Evolutionary conservation across 2,888 invertebrate genomes (phyloP), one percentile per base, ranked within the genome.

Genomic region (Agapetus fuscipes): DNA sequence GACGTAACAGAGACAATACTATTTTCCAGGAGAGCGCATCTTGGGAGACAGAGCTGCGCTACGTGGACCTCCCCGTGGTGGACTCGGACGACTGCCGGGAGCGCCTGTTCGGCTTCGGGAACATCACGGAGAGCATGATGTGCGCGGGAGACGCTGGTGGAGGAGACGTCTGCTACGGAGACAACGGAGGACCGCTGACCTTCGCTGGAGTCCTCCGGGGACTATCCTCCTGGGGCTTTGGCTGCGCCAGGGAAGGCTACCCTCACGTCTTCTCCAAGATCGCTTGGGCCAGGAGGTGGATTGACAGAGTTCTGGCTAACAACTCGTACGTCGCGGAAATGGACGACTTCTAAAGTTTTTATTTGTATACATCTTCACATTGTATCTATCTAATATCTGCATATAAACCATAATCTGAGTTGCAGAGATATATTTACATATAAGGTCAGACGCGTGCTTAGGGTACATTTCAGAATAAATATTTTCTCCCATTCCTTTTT

Each of bases 181-280:
- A 74, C 59, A 70, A 71, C 48, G 74, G 74, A 0, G 74, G 74
- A 1, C 72, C 73, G 27, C 57, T 73, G 45, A 52, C 65, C 34
- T 61, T 58, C 56, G 50, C 50, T 30, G 61, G 56, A 24, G 52
- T 60, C 46, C 60, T 71, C 51, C 71, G 72, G 52, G 74, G 74
- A 11, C 49, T 74, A 46, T 71, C 71, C n/a, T 74, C 74, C 27
- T 74, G 72, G 69, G 74, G 74, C 42, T 58, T 54, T 51, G 60
- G 65, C 34, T 74, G 74, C 52, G 73, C 64, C 3, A 53, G 59
- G 39, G 61, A 67, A 11, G 30, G 39, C 39, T 72, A 61, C 58
- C 75, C 74, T 1, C 74, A 74, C n/a, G 72, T 74, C 48, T 71
- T 62, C 53, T 60, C 67, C 9, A 57, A 69, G 30, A 66, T 73